Evolutionary conservation across 2,888 invertebrate genomes (phyloP).

Genomic region (Eudasyphora cyanicolor): DNA sequence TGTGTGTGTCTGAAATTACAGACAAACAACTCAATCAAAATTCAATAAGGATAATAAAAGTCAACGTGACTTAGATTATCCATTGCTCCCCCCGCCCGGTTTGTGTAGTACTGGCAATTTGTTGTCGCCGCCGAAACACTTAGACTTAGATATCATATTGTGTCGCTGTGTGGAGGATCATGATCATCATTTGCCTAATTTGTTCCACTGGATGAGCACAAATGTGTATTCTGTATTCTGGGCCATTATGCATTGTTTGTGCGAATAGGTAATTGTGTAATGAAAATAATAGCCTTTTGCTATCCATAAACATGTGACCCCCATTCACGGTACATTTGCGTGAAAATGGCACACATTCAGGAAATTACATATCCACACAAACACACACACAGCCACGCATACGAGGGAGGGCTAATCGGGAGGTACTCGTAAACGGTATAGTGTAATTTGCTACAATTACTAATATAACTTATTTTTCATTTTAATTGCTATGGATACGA

Average conservation of each 20-base stretch:
- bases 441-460: too few relatives aligned
- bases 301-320: slow-evolving; percentile 3
- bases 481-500: too few relatives aligned
- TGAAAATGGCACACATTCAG: neutral
- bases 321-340: slow-evolving; percentile 1
- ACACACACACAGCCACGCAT: too few relatives aligned
- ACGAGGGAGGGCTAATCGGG: neutral
- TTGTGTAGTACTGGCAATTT: neutral
- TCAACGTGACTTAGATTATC: neutral
- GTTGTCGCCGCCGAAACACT: neutral
- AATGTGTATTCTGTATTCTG: neutral
- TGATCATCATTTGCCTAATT: slow-evolving; percentile 15
- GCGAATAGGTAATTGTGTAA: slow-evolving; percentile 14
- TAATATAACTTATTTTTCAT: too few relatives aligned
- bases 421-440: too few relatives aligned
- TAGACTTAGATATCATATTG: neutral
- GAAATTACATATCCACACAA: neutral
- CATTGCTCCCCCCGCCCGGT: neutral
- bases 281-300: slow-evolving; percentile 11
- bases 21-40: neutral
- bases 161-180: neutral
- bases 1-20: neutral
- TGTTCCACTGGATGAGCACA: neutral
- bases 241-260: slow-evolving; percentile 4
- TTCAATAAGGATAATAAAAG: neutral